Evolutionary conservation across 2,113 vertebrate species (phyloP).

Genomic region (Eublepharis macularius): DNA sequence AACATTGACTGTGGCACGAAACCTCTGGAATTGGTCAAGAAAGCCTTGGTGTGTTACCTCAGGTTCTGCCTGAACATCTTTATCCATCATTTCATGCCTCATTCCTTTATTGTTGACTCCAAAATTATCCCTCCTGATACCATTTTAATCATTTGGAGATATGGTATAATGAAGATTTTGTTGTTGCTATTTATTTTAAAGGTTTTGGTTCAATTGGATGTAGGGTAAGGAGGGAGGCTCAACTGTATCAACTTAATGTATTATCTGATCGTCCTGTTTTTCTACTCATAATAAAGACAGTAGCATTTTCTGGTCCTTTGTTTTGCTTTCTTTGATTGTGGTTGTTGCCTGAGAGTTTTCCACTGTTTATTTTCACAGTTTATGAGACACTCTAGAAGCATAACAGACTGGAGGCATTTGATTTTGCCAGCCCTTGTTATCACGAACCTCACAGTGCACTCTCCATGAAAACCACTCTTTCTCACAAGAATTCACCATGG

Average conservation of each 20-base stretch:
- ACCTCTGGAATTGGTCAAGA: not conserved
- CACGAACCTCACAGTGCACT: not conserved
- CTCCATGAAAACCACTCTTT: not conserved
- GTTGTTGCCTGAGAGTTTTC: not conserved
- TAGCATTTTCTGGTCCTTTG: too few species aligned
- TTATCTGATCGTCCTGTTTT: not conserved
- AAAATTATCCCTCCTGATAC: not conserved
- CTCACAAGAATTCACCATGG: not conserved
- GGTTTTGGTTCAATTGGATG: not conserved
- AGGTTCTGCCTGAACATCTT: not conserved
- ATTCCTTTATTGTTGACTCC: not conserved
- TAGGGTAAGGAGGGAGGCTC: not conserved
- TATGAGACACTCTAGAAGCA: not conserved
- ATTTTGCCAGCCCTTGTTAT: not conserved
- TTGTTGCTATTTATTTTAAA: not conserved
- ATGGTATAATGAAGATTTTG: not conserved
- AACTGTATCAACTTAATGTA: not conserved
- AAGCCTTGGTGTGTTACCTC: not conserved
- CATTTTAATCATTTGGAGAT: not conserved
- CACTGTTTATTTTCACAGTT: not conserved
- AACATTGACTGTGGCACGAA: not conserved
- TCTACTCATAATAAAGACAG: not conserved
- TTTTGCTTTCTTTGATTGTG: too few species aligned
- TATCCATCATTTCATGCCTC: not conserved
- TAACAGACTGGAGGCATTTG: not conserved